phyloP scores from a whole-genome alignment of 2,888 invertebrate species.

The Polymixis lichenea region DNA sequence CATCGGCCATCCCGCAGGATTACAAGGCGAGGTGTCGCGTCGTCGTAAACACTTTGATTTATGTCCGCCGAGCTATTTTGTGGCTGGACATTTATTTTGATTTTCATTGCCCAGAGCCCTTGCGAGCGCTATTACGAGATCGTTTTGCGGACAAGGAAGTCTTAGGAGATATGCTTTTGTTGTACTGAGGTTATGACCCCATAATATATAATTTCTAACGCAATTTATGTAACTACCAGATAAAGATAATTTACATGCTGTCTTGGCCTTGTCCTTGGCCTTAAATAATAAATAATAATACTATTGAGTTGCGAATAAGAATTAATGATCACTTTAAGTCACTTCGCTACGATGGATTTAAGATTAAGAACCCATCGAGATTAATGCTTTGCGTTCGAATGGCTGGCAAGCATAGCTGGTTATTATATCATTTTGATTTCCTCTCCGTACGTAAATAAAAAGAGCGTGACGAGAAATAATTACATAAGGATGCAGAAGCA shows the following conservation, averaged over 20 bases:
- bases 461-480: constrained; percentile 48
- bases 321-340: constrained; percentile 41
- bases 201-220: constrained; percentile 44
- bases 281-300: too few species aligned
- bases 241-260: constrained; percentile 50
- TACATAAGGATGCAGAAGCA: constrained; percentile 32
- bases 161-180: constrained; percentile 51
- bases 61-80: constrained; percentile 74
- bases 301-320: constrained; percentile 50
- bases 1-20: constrained; percentile 68
- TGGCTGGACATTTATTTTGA: constrained; percentile 76
- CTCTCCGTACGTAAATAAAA: constrained; percentile 32
- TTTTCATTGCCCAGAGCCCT: constrained; percentile 71
- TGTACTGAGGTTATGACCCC: constrained; percentile 51
- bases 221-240: constrained; percentile 54
- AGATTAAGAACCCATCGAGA: constrained; percentile 38
- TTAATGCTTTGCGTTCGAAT: constrained; percentile 43
- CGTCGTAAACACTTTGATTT: constrained; percentile 82
- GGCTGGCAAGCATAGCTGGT: constrained; percentile 20
- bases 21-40: constrained; percentile 63
- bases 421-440: constrained; percentile 45
- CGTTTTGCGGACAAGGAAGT: constrained; percentile 62
- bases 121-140: constrained; percentile 57
- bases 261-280: too few species aligned
- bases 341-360: constrained; percentile 43